Evolutionary conservation across 1,140 invertebrate species (phyloP), one percentile per base, ranked within the genome.

Genomic region (Dryas iulia): DNA sequence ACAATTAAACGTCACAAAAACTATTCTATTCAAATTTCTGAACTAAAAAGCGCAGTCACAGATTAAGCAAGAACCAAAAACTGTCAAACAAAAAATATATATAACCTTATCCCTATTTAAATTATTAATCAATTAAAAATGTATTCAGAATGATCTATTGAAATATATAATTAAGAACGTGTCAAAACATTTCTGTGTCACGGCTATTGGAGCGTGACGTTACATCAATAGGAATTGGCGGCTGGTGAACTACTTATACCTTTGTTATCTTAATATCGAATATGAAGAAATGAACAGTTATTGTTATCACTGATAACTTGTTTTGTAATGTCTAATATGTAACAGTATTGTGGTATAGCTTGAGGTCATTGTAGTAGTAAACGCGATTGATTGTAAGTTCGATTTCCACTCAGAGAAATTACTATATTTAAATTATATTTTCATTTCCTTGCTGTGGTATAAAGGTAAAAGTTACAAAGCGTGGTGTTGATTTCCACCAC

Each of bases 121-220:
- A 47, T 47, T 6, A 47, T 47, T 14, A 47, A 26, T 21, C 39
- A 59, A 60, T 53, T 52, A 47, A 67, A 59, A 53, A 35, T 18
- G 53, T 35, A 68, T 56, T 21, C 24, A 26, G 25, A 59, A 58
- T 53, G 25, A 25, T 21, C 23, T 7, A 59, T 59, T 53, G 23
- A 28, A 39, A 26, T 21, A 33, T 31, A 63, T 59, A 69, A 69
- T 69, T 69, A 59, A 59, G 62, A 54, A 60, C 12, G 28, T 54
- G 24, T 62, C 18, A 30, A 39, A 59, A 56, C 65, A 53, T 56
- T 62, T 71, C 53, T 71, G 33, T 67, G 54, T 63, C 58, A 66
- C 47, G 33, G 10, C n/a, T 62, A 71, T 66, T 72, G 65, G 70
- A 63, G 70, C 64, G 64, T 63, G 59, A 59, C 54, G 25, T 60